A percentile compares a stretch with the other conserved stretches of the same genome.
Conservation (phyloP, 2,797 vertebrate species). For the Silurus lanzhouensis region DNA sequence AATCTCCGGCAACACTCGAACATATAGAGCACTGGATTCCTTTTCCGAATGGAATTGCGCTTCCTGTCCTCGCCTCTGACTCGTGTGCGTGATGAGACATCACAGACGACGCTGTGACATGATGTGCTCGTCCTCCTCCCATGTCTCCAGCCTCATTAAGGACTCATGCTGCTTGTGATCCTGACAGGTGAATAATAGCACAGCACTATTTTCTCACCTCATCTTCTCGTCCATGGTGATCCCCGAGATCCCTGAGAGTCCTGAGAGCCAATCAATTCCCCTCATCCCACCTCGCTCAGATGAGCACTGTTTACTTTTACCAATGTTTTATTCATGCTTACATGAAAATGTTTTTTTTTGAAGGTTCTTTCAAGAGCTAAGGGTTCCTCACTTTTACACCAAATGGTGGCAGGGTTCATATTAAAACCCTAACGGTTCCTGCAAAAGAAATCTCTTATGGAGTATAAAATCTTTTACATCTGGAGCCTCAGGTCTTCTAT, state of each 20-base stretch:
- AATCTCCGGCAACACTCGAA: conserved; percentile 29
- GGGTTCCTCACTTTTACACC: neutral
- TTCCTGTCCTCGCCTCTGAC: conserved; percentile 17
- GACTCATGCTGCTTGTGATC: conserved; percentile 51
- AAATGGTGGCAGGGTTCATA: too few relatives aligned
- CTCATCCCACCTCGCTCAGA: too few relatives aligned
- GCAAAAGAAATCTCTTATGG: neutral
- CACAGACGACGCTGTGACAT: conserved; percentile 41
- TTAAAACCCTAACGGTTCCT: neutral
- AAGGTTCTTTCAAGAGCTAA: neutral
- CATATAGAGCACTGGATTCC: neutral
- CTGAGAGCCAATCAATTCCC: too few relatives aligned
- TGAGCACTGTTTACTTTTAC: neutral
- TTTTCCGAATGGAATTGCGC: neutral
- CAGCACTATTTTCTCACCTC: neutral
- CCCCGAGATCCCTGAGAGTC: too few relatives aligned
- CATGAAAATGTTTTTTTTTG: neutral
- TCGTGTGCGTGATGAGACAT: conserved; percentile 54
- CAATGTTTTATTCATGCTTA: neutral
- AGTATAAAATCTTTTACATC: too few relatives aligned
- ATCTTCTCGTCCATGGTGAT: neutral
- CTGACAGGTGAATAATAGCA: conserved; percentile 60
- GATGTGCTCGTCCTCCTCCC: conserved; percentile 29
- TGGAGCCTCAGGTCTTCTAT: too few relatives aligned
- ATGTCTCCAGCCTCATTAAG: conserved; percentile 62